Percentiles rank a stretch among this genome's conserved stretches.
phyloP scores from a whole-genome alignment of 2,113 vertebrate genomes.

The Gymnorhina tibicen region DNA sequence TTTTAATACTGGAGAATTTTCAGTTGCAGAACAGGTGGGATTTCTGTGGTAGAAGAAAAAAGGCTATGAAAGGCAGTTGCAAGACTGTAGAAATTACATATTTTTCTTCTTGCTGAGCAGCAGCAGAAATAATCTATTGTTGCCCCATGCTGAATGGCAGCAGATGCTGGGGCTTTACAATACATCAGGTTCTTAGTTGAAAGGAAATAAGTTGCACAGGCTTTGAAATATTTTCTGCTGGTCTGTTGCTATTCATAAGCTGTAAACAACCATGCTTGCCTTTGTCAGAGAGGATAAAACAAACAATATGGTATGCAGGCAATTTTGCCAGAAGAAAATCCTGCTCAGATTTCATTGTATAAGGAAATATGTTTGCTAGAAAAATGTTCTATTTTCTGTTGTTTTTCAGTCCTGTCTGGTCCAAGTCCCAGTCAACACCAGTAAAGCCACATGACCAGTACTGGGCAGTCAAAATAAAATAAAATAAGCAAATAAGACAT shows the following conservation, averaged over 20 bases:
- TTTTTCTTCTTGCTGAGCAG: background rate
- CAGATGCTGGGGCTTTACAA: background rate
- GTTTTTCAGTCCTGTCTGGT: background rate
- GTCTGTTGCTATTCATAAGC: conserved; percentile 3
- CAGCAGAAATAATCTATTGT: background rate
- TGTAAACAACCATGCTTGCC: background rate
- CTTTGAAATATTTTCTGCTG: conserved; percentile 13
- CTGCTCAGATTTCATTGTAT: background rate
- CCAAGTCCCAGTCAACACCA: background rate
- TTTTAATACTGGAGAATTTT: background rate
- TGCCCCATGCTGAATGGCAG: background rate
- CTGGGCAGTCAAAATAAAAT: background rate
- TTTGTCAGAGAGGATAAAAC: background rate
- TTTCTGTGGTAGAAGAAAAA: background rate
- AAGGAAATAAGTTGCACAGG: background rate
- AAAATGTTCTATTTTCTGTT: background rate
- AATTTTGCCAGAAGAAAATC: background rate
- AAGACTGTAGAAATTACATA: background rate
- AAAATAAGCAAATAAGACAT: background rate
- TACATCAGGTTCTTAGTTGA: background rate
- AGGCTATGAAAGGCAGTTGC: background rate
- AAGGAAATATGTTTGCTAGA: background rate
- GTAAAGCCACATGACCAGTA: background rate
- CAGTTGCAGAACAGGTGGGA: background rate
- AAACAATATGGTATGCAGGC: background rate